Evolutionary conservation across 2,113 vertebrate genomes (phyloP), one percentile per base, ranked within the genome.

Genomic region (Xenotilapia flavipinnis): DNA sequence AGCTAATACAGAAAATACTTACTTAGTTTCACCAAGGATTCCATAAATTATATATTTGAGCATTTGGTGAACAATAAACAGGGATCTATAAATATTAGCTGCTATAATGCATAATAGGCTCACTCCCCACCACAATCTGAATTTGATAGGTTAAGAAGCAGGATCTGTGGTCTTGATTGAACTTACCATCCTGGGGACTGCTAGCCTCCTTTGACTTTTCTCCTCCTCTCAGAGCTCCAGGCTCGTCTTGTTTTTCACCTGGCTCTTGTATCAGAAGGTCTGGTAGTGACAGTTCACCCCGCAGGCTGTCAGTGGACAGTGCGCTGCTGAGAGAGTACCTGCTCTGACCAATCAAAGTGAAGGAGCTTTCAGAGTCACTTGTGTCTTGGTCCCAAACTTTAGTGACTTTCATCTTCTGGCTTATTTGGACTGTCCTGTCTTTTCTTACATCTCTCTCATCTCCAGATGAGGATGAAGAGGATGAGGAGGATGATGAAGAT

Each of bases 401-500:
- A 4, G 5, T 70, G 19, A 13, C 13, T 21, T 42, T 83, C 84
- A 95, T 65, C 60, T 68, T 85, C 95, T 79, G 42, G 4, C 19
- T 33, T 13, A 51, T 33, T n/a, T 77, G 45, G 45, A 77, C 17
- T 51, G 26, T 33, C 56, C 73, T 62, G 92, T 91, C 40, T 33
- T 53, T 93, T 85, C 86, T 89, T 75, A 87, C 68, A 87, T 95
- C 89, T 21, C 85, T 90, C 80, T 97, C 96, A 87, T 95, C 96
- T 92, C 92, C 96, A 13, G 93, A 94, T 5, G 93, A 95, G 9
- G 93, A 93, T 2, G 93, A 92, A 1, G 94, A 79, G 2, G 86
- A 94, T 1, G 93, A 93, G 0, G 89, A 89, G 0, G 33, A 33
- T 89, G 92, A 94, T 0, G 92, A 94, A 0, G 86, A 90, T 0